Conservation (phyloP, 2,797 vertebrate genomes). For the Lithobates pipiens region DNA sequence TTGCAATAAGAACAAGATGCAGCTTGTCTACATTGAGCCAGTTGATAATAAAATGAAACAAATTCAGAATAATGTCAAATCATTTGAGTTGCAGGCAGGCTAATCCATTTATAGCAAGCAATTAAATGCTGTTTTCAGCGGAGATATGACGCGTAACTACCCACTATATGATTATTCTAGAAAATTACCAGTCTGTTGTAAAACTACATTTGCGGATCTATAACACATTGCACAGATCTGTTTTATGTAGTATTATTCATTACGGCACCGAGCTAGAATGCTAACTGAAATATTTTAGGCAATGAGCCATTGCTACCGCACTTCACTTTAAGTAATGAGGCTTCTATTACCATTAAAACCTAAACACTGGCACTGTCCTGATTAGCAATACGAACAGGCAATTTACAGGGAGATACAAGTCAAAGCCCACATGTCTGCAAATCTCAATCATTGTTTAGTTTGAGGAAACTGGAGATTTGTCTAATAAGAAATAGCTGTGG, state of each 20-base stretch:
- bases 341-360: background rate
- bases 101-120: background rate
- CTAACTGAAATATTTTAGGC: background rate
- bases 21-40: background rate
- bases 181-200: background rate
- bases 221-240: background rate
- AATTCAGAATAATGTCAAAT: constrained; percentile 10
- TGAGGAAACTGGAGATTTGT: background rate
- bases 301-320: background rate
- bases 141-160: background rate
- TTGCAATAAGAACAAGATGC: background rate
- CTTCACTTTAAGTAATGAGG: constrained; percentile 25
- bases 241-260: background rate
- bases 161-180: constrained; percentile 1
- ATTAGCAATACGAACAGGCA: constrained; percentile 30
- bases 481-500: constrained; percentile 5
- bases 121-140: background rate
- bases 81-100: background rate
- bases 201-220: background rate
- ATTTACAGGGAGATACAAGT: constrained; percentile 14
- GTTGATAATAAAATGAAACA: background rate
- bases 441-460: background rate
- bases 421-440: constrained; percentile 21
- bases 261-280: background rate
- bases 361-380: background rate